Evolutionary conservation across 2,797 vertebrate genomes (phyloP).

Genomic region (Otolemur crassicaudatus): DNA sequence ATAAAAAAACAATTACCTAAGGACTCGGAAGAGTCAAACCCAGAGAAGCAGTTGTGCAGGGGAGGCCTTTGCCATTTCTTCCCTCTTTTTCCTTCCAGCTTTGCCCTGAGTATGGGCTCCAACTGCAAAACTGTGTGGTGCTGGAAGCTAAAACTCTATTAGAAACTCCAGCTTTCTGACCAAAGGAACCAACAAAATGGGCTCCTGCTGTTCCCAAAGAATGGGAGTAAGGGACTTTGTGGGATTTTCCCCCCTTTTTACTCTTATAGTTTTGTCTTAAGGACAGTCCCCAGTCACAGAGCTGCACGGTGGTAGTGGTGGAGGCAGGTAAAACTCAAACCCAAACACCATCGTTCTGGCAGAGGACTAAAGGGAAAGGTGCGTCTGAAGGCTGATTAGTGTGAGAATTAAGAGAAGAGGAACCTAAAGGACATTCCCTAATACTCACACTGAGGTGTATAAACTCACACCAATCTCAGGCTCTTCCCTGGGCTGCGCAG

Average conservation of each 20-base stretch:
- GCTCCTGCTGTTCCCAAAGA: neutral
- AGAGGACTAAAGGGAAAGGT: neutral
- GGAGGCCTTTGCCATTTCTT: neutral
- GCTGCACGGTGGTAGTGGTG: neutral
- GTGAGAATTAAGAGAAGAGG: neutral
- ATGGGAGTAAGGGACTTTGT: neutral
- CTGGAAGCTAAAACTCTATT: no score
- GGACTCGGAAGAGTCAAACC: neutral
- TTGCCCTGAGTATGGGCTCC: neutral
- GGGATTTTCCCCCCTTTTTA: neutral
- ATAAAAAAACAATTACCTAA: neutral
- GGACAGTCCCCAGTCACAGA: neutral
- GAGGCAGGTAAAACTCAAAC: neutral
- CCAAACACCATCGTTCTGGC: neutral
- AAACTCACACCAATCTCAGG: neutral
- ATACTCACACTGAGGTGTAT: no score
- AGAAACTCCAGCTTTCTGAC: neutral
- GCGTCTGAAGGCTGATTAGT: neutral
- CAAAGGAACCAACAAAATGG: neutral
- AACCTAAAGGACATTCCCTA: neutral
- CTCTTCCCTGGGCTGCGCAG: neutral
- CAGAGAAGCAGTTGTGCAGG: rapidly evolving
- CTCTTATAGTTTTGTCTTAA: neutral
- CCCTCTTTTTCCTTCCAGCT: neutral
- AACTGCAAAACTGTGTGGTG: neutral